Evolutionary conservation across 2,888 invertebrate species (phyloP), one percentile per base, ranked within the genome.

Genomic region (Arge pagana): DNA sequence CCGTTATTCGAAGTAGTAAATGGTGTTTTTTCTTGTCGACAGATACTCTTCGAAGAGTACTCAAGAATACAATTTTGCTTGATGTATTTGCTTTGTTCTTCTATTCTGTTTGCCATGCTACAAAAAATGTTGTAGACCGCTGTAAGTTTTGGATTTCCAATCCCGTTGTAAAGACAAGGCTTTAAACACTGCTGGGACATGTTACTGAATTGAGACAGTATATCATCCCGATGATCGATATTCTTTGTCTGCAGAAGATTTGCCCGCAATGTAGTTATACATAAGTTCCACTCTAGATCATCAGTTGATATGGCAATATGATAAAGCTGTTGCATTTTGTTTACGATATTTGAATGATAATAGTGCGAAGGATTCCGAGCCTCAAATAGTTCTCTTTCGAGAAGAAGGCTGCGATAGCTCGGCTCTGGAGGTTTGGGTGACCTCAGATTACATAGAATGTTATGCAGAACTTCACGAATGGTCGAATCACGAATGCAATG

Each of bases 351-450:
- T 0, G 60, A 60, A 36, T 61, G 43, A 41, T 67, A 68, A 13
- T 43, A 54, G 40, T 67, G 56, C 4, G 21, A 7, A 0, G 67
- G 65, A 60, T 72, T 72, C 28, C 62, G 61, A 0, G 53, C 16
- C 0, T 10, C 3, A 18, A 72, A 72, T 8, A 71, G 5, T 3
- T 71, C 65, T 0, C 52, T 16, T 21, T 67, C 67, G 3, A 62
- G 16, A n/a, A 67, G 66, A 5, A 62, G 53, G 3, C 41, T 53
- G 1, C 53, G 28, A 19, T 67, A 67, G 1, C 57, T 36, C 0
- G 65, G 57, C 2, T 55, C 49, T 1, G 54, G 36, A n/a, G 31
- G 23, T 10, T 48, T n/a, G 0, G n/a, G 4, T 2, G 13, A 15
- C 8, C 35, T 31, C 3, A 60, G 21, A 3, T 50, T 53, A 0